Base-by-base conservation (phyloP, 2,888 invertebrate species). In the Oxycera nigricornis region DNA sequence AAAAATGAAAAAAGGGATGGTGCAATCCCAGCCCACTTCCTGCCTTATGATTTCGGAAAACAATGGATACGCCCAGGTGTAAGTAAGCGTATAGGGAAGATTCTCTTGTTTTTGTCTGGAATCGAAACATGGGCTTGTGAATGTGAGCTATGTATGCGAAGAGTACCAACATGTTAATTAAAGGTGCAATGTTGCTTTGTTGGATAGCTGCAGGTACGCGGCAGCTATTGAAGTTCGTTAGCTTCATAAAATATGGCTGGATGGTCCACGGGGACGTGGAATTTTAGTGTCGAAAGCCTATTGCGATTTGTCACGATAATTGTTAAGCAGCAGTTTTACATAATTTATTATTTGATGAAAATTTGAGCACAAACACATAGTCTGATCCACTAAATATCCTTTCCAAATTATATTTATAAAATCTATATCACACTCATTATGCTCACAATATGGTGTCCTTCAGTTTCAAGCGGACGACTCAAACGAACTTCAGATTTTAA, bases 1-100 rank as follows among this genome's bases (percentile, higher is more conserved):
- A 61, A 31, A 31, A 67, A 50, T n/a, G 22, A 68, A 17, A 50
- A 68, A 50, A 68, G 30, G 52, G 50, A 68, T 24, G 52, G 20
- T 35, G 35, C 57, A 7, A 57, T 57, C 11, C 72, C 72, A 57
- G 22, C 72, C 72, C 72, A 72, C 72, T 72, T 72, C 72, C 72
- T 72, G 72, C 39, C 30, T 46, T n/a, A 26, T 72, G 20, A 39
- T 39, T 57, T 55, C 14, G 55, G 39, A 30, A 72, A 72, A 72
- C 72, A 72, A 72, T 72, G 72, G 72, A 57, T 57, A 72, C 72
- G 72, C 72, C 72, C 72, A 72, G 72, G 72, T 72, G 72, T 57
- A 57, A 68, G n/a, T n/a, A 30, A 26, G 52, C 68, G 30, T n/a
- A 50, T 50, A n/a, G 20, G n/a, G 62, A 35, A 65, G 20, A n/a